Base-by-base conservation (phyloP, 2,113 vertebrate species). In the Panthera tigris region DNA sequence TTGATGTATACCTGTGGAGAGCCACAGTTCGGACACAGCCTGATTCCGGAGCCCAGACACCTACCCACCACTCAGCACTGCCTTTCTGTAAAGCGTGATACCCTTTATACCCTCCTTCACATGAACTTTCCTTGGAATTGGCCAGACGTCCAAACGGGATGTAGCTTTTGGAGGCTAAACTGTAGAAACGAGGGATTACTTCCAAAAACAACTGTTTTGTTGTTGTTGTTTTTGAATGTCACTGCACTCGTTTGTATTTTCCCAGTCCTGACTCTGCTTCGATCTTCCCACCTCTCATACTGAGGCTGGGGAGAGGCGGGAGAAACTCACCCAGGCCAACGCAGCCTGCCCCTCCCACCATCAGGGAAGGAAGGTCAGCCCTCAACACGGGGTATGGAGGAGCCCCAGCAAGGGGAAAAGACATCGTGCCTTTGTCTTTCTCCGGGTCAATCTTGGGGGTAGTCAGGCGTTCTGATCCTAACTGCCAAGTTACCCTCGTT, bases 181-280 rank as follows among this genome's bases (percentile, higher is more conserved):
- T 96, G 57, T 96, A 97, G 97, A 90, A 93, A 93, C 11, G 5
- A 69, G 71, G 66, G 61, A 73, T 91, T 52, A 63, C 71, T 95
- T 97, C 94, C 97, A 95, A 94, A 97, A 97, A 97, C 61, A 97
- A 86, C 74, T 91, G 12, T 93, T 89, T 9, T 45, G 45, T 45
- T 45, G 7, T 45, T 45, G 45, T 45, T 45, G 7, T 95, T 96
- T 71, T 92, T 80, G 41, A 86, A 36, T 8, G 5, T 95, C 55
- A 12, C 89, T 41, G 31, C 5, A 6, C n/a, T 65, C 48, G 76
- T 96, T 90, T 36, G 7, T 81, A 23, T 96, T 92, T 78, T 88
- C 69, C 83, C 90, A 13, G 36, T 90, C 66, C 21, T 78, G 65
- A 52, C n/a, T 48, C 74, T 76, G 57, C 86, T 96, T 65, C 61